Evolutionary conservation across 1,140 invertebrate genomes (phyloP).

Genomic region (Caerostris extrusa): DNA sequence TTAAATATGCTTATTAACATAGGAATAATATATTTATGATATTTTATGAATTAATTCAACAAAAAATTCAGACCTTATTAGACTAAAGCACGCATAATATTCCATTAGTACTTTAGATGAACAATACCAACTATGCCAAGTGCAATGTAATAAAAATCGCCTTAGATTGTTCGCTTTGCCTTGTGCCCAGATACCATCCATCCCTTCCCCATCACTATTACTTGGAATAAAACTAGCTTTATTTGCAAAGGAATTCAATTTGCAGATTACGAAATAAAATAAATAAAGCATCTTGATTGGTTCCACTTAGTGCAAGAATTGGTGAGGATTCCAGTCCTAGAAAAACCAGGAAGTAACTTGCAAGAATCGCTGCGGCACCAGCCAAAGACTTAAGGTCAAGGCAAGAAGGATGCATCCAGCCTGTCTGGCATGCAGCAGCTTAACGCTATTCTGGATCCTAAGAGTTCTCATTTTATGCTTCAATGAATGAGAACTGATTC

Average conservation of each 20-base stretch:
- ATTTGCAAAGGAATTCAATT: neutral
- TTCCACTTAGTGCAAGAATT: neutral
- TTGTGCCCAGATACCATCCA: too few species aligned
- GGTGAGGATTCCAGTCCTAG: neutral
- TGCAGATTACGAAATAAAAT: neutral
- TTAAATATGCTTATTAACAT: too few species aligned
- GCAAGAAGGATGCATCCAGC: constrained; percentile 16
- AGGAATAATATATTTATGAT: too few species aligned
- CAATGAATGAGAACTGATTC: constrained; percentile 58
- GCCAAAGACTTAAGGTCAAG: constrained; percentile 4
- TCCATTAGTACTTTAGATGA: too few species aligned
- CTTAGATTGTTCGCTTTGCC: too few species aligned
- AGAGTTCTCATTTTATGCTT: constrained; percentile 51
- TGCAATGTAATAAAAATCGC: too few species aligned
- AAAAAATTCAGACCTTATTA: too few species aligned
- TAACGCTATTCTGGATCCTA: neutral
- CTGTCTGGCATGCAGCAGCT: neutral
- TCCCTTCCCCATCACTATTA: neutral
- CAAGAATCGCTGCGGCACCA: neutral
- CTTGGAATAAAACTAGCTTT: neutral
- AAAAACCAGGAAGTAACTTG: constrained; percentile 47
- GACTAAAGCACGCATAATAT: too few species aligned
- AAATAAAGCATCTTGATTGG: neutral
- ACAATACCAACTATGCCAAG: too few species aligned
- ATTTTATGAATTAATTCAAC: too few species aligned